A percentile compares a stretch with the other conserved stretches of the same genome.
phyloP scores from a whole-genome alignment of 2,113 vertebrate genomes.

The Paramormyrops kingsleyae region DNA sequence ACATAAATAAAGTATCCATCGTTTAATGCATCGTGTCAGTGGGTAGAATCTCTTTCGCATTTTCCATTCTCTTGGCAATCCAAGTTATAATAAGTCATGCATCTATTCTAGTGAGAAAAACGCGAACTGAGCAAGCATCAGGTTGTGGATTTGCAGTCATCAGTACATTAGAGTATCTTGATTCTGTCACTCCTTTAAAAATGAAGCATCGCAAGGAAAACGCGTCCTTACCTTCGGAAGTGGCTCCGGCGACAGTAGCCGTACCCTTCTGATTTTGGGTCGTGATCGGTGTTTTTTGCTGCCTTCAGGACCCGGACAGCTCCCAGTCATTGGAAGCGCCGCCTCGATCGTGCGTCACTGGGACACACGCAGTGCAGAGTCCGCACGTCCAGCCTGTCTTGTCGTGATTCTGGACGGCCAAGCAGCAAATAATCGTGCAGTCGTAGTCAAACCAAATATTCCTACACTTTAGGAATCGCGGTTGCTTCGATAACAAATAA shows the following conservation, averaged over 20 bases:
- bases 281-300: constrained; percentile 50
- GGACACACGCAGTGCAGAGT: constrained; percentile 48
- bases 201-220: background rate
- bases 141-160: background rate
- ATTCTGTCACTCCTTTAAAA: background rate
- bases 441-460: background rate
- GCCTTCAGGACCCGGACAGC: constrained; percentile 67
- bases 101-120: background rate
- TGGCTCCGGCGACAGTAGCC: constrained; percentile 50
- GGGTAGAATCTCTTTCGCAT: background rate
- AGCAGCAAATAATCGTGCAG: background rate
- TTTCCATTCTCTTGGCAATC: background rate
- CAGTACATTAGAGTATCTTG: background rate
- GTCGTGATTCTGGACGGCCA: constrained; percentile 46
- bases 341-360: constrained; percentile 66
- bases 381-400: constrained; percentile 31
- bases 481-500: background rate
- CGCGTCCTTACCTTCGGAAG: constrained; percentile 60
- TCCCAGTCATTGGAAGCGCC: constrained; percentile 61
- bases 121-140: background rate
- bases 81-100: background rate
- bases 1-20: background rate
- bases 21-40: background rate
- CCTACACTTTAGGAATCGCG: background rate
- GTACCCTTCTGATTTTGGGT: constrained; percentile 44